Conservation (phyloP, 2,888 invertebrate genomes). For the Diloba caeruleocephala region DNA sequence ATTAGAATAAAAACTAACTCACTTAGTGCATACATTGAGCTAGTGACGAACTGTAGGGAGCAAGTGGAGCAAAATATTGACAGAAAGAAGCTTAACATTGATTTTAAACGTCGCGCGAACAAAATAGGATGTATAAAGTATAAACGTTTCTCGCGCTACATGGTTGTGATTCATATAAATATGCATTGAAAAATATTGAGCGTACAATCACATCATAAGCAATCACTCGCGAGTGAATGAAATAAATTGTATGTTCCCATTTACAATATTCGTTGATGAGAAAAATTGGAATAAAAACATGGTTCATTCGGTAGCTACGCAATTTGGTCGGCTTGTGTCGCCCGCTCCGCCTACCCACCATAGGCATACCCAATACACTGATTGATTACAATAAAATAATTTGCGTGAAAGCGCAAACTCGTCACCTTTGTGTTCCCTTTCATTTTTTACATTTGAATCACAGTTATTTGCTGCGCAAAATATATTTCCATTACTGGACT, state of each 20-base stretch:
- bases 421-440: constrained; percentile 52
- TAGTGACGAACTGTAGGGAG: too few species aligned
- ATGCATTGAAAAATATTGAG: constrained; percentile 41
- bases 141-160: constrained; percentile 13
- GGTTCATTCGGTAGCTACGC: constrained; percentile 70
- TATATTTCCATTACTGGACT: constrained; percentile 28
- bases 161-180: constrained; percentile 20
- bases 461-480: constrained; percentile 41
- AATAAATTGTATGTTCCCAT: constrained; percentile 82
- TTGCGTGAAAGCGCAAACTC: constrained; percentile 70
- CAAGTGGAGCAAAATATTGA: constrained; percentile 13
- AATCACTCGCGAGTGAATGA: constrained; percentile 80
- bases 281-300: constrained; percentile 77
- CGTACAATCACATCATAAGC: constrained; percentile 82
- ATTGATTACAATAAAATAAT: constrained; percentile 79
- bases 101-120: constrained; percentile 24
- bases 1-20: too few species aligned
- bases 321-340: constrained; percentile 78
- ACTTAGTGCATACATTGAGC: too few species aligned
- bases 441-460: constrained; percentile 48
- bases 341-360: constrained; percentile 45
- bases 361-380: constrained; percentile 63
- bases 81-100: constrained; percentile 20
- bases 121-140: constrained; percentile 9
- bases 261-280: constrained; percentile 78